phyloP scores from a whole-genome alignment of 2,797 vertebrate genomes.

The Luscinia megarhynchos region DNA sequence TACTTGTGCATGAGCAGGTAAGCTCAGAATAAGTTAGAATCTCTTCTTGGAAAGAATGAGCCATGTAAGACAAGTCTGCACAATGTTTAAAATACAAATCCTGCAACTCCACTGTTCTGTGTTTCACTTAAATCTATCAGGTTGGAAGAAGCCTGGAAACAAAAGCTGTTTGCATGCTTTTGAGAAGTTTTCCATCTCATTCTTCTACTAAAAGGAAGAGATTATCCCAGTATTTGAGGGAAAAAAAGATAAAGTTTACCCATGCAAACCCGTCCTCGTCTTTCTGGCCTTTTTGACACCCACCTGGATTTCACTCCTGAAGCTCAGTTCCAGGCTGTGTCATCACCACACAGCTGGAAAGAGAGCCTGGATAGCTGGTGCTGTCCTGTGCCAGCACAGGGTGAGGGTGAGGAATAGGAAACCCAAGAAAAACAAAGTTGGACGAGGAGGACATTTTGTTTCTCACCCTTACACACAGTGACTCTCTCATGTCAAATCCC shows the following conservation, averaged over 20 bases:
- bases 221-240: not conserved
- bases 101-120: not conserved
- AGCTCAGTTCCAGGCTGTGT: not conserved
- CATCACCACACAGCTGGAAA: not conserved
- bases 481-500: not conserved
- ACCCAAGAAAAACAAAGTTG: not conserved
- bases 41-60: not conserved
- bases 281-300: not conserved
- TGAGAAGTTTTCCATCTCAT: not conserved
- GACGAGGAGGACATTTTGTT: not conserved
- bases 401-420: not conserved
- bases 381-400: not conserved
- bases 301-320: not conserved
- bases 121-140: not conserved
- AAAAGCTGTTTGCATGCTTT: not conserved
- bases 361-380: not conserved
- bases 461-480: not conserved
- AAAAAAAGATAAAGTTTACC: not conserved
- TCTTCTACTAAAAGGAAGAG: not conserved
- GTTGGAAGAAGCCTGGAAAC: not conserved
- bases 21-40: not conserved
- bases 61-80: not conserved
- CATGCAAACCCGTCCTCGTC: not conserved
- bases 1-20: conserved; percentile 42
- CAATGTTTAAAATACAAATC: not conserved